Evolutionary conservation across 2,113 vertebrate species (phyloP), one percentile per base, ranked within the genome.

Genomic region (Mastomys natalensis): DNA sequence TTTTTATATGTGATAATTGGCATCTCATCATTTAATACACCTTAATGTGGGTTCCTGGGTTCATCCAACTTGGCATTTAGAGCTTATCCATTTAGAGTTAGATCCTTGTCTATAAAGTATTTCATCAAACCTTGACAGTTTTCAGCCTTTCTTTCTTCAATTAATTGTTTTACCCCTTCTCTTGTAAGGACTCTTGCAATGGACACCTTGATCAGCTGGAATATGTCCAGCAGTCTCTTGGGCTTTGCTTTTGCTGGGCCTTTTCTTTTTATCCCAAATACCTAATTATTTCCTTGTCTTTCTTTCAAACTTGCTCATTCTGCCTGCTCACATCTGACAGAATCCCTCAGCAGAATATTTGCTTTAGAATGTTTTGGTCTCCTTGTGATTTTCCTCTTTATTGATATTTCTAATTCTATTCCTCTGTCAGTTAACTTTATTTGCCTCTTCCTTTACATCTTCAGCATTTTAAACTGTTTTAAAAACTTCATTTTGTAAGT

Each of bases 391-490:
- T 89, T 85, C 22, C 15, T 81, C n/a, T 58, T 89, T 40, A 60
- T 37, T 74, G 37, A 7, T 51, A 58, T 58, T 66, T 89, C 37
- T 26, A 6, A 70, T 89, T 66, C 81, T 76, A 31, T 89, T 51
- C 24, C 29, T 58, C 37, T 40, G 21, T 37, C n/a, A 16, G 66
- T 89, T 89, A 26, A 60, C 51, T 77, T 68, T 93, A 26, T 60
- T 7, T 10, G 34, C 29, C n/a, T 82, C 15, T 68, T 58, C 31
- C 17, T 76, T 45, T 76, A 68, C 4, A 55, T 76, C 17, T 76
- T 84, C 13, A 84, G 13, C n/a, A 40, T 95, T 40, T 68, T 89
- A 31, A 92, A 62, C 68, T 84, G 60, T 80, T 93, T 87, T 55
- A 87, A 73, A 55, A 31, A 34, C 62, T 93, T 62, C 70, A 9